Evolutionary conservation across 2,888 invertebrate species (phyloP), one percentile per base, ranked within the genome.

Genomic region (Erebia ligea): DNA sequence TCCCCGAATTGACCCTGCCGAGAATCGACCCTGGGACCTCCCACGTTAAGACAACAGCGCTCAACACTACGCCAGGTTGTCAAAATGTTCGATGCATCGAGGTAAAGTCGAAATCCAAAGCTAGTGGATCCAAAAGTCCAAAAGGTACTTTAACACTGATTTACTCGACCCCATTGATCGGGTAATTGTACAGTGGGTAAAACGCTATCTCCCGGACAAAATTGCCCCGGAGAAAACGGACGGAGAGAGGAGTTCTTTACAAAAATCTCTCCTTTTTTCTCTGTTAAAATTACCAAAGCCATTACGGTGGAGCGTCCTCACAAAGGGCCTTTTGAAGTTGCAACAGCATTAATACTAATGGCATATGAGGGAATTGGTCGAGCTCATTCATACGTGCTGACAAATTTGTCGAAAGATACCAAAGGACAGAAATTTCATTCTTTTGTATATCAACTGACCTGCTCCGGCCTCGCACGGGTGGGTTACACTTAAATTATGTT

Each of bases 121-220:
- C 34, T 34, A 34, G 34, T 1, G 6, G 34, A 10, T 54, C 58
- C 48, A 68, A 72, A 68, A 66, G 64, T 70, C 58, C 67, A 73
- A 73, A 73, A 69, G 67, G 67, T 68, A 48, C 21, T 15, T 70
- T 77, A 76, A 82, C 81, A 75, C 80, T 82, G 84, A 84, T 85
- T 82, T 81, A 84, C 78, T 71, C 72, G 65, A 52, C 40, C n/a
- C 81, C 79, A 85, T 83, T 85, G 79, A 82, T 73, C 75, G 76
- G 76, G 82, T 86, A 85, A 86, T 85, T 82, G 86, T 82, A 84
- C 81, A 79, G 76, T 75, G 73, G 75, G 61, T 71, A 72, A 80
- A 85, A 78, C 78, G 82, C 76, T 81, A 82, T 82, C 82, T 79
- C 76, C 67, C 73, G 74, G 73, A 76, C 73, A 73, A 77, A 79